These are phyloP conservation scores for Callithrix jacchus DNA, from an alignment of 2,113 vertebrate species.

Conservation along the genomic window DNA sequence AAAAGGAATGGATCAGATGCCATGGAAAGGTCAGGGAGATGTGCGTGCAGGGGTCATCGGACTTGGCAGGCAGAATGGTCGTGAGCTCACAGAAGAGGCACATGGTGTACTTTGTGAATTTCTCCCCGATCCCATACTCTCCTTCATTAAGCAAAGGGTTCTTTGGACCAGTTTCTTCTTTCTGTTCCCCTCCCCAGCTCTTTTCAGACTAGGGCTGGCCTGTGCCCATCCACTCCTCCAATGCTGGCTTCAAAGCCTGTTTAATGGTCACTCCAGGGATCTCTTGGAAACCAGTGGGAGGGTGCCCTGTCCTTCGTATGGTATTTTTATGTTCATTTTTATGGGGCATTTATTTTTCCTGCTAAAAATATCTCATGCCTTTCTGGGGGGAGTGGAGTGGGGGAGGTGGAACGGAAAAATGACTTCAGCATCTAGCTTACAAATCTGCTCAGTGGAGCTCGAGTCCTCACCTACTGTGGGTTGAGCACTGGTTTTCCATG, in stretches of 20 bases:
- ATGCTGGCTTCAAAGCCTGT: background rate
- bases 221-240: background rate
- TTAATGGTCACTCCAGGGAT: conserved; percentile 24
- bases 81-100: background rate
- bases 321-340: conserved; percentile 66
- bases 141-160: fast-evolving
- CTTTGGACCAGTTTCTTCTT: background rate
- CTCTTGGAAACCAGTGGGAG: conserved; percentile 39
- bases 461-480: background rate
- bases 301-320: background rate
- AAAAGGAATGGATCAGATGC: background rate
- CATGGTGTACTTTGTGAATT: background rate
- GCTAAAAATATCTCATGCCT: conserved; percentile 67
- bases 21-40: background rate
- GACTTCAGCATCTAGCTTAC: conserved; percentile 22
- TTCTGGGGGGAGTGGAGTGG: background rate
- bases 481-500: background rate
- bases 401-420: conserved; percentile 33
- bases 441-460: background rate
- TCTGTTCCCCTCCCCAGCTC: background rate
- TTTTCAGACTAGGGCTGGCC: background rate
- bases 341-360: conserved; percentile 50
- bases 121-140: fast-evolving
- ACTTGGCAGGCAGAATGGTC: background rate
- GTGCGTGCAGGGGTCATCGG: background rate